Evolutionary conservation across 2,113 vertebrate species (phyloP), one percentile per base, ranked within the genome.

Genomic region (Myotis lucifugus): DNA sequence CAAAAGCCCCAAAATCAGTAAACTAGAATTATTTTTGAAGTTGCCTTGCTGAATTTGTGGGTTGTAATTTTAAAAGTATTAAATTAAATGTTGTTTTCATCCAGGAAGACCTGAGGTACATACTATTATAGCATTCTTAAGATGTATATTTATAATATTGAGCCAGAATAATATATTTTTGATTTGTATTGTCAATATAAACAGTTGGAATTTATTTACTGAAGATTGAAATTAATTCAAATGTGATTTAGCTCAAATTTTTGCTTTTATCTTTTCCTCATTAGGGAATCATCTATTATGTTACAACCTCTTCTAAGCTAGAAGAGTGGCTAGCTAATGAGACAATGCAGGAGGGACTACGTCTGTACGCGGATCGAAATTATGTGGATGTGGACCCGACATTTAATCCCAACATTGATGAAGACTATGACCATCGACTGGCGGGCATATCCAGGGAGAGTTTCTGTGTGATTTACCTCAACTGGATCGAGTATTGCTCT

Each of bases 401-500:
- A 5, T 99, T 99, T 98, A 99, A 99, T 96, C 99, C 99, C 85
- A 99, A 99, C 98, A 99, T 99, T 56, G 99, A 99, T 72, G 99
- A 99, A 97, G 99, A 99, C 98, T 99, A 99, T 86, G 99, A 99
- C 98, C 99, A 99, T 40, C 99, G 99, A 5, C 98, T 99, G 37
- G 99, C 99, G 25, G 99, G 99, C 93, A 99, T 99, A 98, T 99
- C 99, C 40, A 98, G 99, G 96, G 99, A 99, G 98, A 99, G 99
- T 94, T 99, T 99, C 98, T 99, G 99, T 96, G 98, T 98, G 18
- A 99, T 99, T 96, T 99, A 99, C 97, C 98, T 99, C 95, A 98
- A 98, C 97, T 99, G 99, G 99, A 99, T 99, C 98, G 99, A 99
- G 94, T 99, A 99, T 95, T 99, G 99, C 97, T 99, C 99, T 97